Evolutionary conservation across 2,797 vertebrate genomes (phyloP), one percentile per base, ranked within the genome.

Genomic region (Eurystomus glaucurus): DNA sequence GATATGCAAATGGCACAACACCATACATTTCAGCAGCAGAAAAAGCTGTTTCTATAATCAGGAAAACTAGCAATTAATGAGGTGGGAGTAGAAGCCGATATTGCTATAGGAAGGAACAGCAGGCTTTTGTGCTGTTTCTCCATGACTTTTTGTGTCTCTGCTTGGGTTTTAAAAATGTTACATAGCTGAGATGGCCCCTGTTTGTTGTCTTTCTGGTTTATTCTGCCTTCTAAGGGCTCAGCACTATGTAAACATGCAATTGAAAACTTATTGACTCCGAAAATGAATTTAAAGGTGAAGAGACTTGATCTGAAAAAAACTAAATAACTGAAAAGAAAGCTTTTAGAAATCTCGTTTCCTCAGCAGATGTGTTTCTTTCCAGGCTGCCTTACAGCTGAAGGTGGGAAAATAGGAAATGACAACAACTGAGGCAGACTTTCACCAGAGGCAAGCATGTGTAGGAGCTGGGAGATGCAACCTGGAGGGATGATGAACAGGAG

Each of bases 11-110:
- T 96, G 82, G 88, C 65, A 88, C 2, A 2, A 58, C 1, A 25
- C 94, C 91, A 90, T 78, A 88, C 94, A 96, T 90, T 87, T 82
- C 85, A 83, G 81, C 85, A 80, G 87, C 93, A 85, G 84, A 83
- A 95, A 96, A 96, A 97, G 94, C 94, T 95, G 96, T 90, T 96
- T 75, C 95, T 90, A 79, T 93, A 97, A 95, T 96, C 96, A 97
- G 95, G 94, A 96, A 96, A 97, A 95, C 94, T 95, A 93, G 93
- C 96, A 93, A 95, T 97, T 97, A 96, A 96, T 97, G 94, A 97
- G 95, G 94, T 94, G 91, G 93, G 94, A 94, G 91, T 93, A 78
- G 87, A 86, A 83, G 94, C 89, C 90, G 96, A 85, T 91, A 85
- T 3, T 72, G 80, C 93, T 81, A 22, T 43, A 52, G 88, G 90